Conservation (phyloP, 1,140 invertebrate genomes). For the Dinoponera quadriceps region DNA sequence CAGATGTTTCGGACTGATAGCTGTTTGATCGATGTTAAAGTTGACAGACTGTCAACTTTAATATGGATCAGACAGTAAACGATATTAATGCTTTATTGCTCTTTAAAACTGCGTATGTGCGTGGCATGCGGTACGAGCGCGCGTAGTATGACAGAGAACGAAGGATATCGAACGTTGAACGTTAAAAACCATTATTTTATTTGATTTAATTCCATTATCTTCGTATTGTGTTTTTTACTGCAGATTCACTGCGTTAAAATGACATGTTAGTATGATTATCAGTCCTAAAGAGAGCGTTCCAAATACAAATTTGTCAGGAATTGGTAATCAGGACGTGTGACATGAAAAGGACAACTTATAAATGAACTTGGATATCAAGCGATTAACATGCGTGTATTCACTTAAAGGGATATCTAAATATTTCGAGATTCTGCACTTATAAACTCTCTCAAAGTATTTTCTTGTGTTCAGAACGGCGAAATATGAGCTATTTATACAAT, state of each 20-base stretch:
- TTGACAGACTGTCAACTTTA: slow-evolving; percentile 32
- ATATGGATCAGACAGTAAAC: slow-evolving; percentile 21
- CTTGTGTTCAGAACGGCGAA: no score
- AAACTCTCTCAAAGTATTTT: background rate
- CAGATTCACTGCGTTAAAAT: no score
- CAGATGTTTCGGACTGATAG: slow-evolving; percentile 27
- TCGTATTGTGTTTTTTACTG: no score
- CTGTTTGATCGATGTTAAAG: slow-evolving; percentile 33
- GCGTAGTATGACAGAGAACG: background rate
- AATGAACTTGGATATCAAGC: background rate
- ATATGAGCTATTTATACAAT: no score
- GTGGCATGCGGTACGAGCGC: background rate
- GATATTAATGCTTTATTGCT: slow-evolving; percentile 48
- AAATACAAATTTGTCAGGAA: no score
- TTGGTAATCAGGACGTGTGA: no score
- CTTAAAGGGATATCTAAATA: background rate
- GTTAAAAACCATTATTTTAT: slow-evolving; percentile 11
- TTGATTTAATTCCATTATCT: background rate
- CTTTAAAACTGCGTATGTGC: slow-evolving; percentile 10
- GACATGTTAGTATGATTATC: background rate
- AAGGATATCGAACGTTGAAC: slow-evolving; percentile 11
- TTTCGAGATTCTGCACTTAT: background rate
- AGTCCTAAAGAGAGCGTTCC: background rate
- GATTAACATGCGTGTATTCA: background rate
- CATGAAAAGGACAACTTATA: background rate